Conservation (phyloP, 2,797 vertebrate species). For the Silurus lanzhouensis region DNA sequence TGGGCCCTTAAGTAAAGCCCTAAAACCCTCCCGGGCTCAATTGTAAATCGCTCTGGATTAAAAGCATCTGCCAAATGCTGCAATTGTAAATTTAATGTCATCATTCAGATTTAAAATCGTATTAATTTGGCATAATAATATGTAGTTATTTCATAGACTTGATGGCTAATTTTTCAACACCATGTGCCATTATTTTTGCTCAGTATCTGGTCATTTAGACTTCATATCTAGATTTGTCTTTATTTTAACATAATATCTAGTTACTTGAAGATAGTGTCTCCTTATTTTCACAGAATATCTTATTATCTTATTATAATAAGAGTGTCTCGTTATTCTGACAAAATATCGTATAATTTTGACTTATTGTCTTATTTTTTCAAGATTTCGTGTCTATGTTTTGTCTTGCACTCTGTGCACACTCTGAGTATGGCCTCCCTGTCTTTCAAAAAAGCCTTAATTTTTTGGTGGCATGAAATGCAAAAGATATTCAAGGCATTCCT, state of each 20-base stretch:
- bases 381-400: not conserved
- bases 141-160: not conserved
- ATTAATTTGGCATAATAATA: not conserved
- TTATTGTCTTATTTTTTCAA: not conserved
- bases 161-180: not conserved
- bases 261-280: not conserved
- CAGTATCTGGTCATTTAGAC: not conserved
- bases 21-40: no score
- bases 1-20: no score
- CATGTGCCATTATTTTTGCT: not conserved
- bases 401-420: no score
- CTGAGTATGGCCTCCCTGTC: no score
- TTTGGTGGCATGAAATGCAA: not conserved
- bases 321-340: no score
- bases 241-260: not conserved
- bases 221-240: not conserved
- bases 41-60: no score
- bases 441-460: not conserved
- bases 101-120: not conserved
- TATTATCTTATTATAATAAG: not conserved
- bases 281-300: no score
- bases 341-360: not conserved
- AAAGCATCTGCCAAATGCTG: no score
- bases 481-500: not conserved
- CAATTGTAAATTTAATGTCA: not conserved